Evolutionary conservation across 53 echinoderm and acorn worm species (phyloP).

Genomic region (Holothuria leucospilota): DNA sequence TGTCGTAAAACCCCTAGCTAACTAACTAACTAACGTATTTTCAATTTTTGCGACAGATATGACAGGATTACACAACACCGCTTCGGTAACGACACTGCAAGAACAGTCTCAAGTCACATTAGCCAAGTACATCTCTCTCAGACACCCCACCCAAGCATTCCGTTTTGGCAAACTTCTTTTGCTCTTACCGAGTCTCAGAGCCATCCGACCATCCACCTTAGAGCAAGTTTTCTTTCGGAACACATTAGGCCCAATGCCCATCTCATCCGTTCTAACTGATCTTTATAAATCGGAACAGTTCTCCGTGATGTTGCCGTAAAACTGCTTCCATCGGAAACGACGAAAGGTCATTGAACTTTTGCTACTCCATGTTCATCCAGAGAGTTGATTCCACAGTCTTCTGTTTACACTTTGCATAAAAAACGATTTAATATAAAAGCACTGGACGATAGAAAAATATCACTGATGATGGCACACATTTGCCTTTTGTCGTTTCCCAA

Average conservation of each 20-base stretch:
- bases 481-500: too few relatives aligned
- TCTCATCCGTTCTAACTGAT: constrained; percentile 79
- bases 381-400: too few relatives aligned
- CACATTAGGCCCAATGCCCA: constrained; percentile 89
- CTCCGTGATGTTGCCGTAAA: constrained; percentile 29
- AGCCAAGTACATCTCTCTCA: constrained; percentile 88
- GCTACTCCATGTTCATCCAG: constrained; percentile 8
- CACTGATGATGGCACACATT: too few relatives aligned
- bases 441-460: too few relatives aligned
- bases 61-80: constrained; percentile 72
- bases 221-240: constrained; percentile 95
- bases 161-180: constrained; percentile 92
- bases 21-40: too few relatives aligned
- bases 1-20: too few relatives aligned
- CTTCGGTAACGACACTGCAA: constrained; percentile 78
- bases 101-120: constrained; percentile 96
- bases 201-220: constrained; percentile 84
- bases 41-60: constrained; percentile 59
- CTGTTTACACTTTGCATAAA: too few relatives aligned
- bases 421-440: too few relatives aligned
- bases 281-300: constrained; percentile 92
- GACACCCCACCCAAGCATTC: constrained; percentile 88
- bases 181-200: constrained; percentile 82
- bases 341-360: constrained; percentile 49
- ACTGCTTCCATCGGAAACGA: neutral